Percentiles rank a stretch among this genome's conserved stretches.
phyloP scores from a whole-genome alignment of 2,113 vertebrate species.

The Ascaphus truei region DNA sequence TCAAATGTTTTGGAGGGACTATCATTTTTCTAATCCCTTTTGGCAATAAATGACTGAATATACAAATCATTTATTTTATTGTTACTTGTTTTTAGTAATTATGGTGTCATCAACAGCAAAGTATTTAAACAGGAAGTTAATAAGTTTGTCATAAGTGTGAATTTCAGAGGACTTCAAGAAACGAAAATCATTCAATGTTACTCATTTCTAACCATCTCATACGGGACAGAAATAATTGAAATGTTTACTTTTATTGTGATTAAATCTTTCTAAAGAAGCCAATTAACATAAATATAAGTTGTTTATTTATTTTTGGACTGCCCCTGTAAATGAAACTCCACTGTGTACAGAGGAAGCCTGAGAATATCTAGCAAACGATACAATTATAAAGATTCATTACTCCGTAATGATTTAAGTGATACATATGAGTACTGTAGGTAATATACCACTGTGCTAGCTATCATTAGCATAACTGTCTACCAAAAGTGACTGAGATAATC shows the following conservation, averaged over 20 bases:
- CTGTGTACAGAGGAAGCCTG: neutral
- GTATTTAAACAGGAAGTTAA: too few relatives aligned
- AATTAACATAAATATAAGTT: neutral
- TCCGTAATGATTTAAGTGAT: neutral
- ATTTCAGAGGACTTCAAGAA: too few relatives aligned
- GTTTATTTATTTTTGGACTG: neutral
- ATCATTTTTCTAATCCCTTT: too few relatives aligned
- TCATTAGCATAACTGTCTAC: neutral
- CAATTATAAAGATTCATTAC: neutral
- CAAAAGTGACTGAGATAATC: neutral
- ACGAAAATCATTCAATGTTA: too few relatives aligned
- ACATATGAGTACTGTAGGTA: too few relatives aligned
- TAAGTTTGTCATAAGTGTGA: too few relatives aligned
- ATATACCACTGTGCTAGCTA: too few relatives aligned
- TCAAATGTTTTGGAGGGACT: too few relatives aligned
- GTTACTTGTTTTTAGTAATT: too few relatives aligned
- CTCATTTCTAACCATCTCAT: neutral
- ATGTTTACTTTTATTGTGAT: neutral
- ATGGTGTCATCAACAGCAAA: too few relatives aligned
- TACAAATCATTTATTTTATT: too few relatives aligned
- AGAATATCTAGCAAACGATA: neutral
- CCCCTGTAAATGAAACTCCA: neutral
- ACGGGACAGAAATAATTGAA: neutral
- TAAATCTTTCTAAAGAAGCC: neutral
- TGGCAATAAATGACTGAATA: too few relatives aligned